phyloP scores from a whole-genome alignment of 2,113 vertebrate genomes.

The Oostethus manadensis region DNA sequence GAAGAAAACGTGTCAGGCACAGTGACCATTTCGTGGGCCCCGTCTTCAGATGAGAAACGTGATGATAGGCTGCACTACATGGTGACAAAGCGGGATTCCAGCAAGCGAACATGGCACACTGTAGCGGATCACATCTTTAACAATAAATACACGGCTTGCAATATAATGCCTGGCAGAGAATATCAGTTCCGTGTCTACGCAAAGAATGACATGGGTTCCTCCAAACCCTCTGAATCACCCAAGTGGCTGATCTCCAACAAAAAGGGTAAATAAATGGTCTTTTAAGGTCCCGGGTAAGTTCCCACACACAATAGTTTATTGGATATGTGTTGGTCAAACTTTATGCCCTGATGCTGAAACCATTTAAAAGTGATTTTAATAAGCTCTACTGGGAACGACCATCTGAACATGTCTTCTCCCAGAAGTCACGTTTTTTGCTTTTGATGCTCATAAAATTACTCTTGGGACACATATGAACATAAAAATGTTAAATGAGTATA shows the following conservation, averaged over 20 bases:
- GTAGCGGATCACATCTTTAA: slow-evolving; percentile 80
- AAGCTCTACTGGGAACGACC: no score
- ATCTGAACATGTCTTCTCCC: no score
- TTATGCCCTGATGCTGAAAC: no score
- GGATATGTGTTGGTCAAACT: no score
- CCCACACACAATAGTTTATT: no score
- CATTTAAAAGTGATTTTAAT: no score
- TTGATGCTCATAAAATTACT: no score
- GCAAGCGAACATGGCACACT: slow-evolving; percentile 72
- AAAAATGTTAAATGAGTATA: no score
- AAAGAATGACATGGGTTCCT: slow-evolving; percentile 82
- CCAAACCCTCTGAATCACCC: slow-evolving; percentile 76
- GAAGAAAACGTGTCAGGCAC: slow-evolving; percentile 81
- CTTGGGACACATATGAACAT: no score
- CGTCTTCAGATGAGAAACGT: slow-evolving; percentile 81
- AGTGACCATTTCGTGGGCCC: slow-evolving; percentile 82
- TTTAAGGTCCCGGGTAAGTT: no score
- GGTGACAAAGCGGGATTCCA: slow-evolving; percentile 77
- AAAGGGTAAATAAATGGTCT: slow-evolving; percentile 60
- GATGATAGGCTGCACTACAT: slow-evolving; percentile 78
- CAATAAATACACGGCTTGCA: slow-evolving; percentile 82
- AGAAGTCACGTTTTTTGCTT: no score
- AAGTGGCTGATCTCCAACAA: slow-evolving; percentile 77
- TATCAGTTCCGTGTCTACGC: slow-evolving; percentile 88
- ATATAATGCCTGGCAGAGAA: slow-evolving; percentile 78